Base-by-base conservation (phyloP, 1,140 invertebrate species). In the Eufriesea mexicana region DNA sequence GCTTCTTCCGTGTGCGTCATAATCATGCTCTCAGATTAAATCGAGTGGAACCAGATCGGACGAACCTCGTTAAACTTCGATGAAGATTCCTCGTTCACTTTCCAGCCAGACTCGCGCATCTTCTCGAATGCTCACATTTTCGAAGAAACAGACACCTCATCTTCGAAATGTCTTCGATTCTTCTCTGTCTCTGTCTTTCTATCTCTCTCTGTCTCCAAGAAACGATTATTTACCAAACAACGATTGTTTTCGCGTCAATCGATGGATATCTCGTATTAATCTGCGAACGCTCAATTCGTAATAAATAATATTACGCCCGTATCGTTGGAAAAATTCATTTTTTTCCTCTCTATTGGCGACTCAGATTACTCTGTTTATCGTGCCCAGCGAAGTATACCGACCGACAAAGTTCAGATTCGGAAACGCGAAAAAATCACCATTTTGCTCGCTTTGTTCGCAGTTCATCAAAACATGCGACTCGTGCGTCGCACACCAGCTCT, bases 1-100 rank as follows among this genome's bases (percentile, higher is more conserved):
- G 59, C 49, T 51, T 85, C 83, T 61, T 84, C 87, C 23, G 83
- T 78, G 16, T 84, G 88, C 47, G 81, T 89, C 79, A 89, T 86
- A 64, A 67, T 89, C 74, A 61, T 73, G 42, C 55, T n/a, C 14
- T 23, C 35, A 20, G 57, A 14, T 54, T 2, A 68, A 73, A 79
- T 18, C 28, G 49, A 57, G 18, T 57, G 61, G 20, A 67, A 45
- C 28, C 54, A 61, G 47, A 83, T 25, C 20, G 55, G 54, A 70
- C 20, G 7, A 35, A 64, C 25, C 47, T 70, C 45, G 67, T 70
- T 62, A 23, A 47, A 64, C 66, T 55, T 49, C 47, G 16, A 51
- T 70, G 42, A 49, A 7, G 23, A 79, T 59, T 18, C 28, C 28
- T 35, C 20, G 42, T n/a, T 12, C 51, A 54, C 72, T 57, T 62